phyloP scores from a whole-genome alignment of 2,113 vertebrate species.

The Melospiza melodia region DNA sequence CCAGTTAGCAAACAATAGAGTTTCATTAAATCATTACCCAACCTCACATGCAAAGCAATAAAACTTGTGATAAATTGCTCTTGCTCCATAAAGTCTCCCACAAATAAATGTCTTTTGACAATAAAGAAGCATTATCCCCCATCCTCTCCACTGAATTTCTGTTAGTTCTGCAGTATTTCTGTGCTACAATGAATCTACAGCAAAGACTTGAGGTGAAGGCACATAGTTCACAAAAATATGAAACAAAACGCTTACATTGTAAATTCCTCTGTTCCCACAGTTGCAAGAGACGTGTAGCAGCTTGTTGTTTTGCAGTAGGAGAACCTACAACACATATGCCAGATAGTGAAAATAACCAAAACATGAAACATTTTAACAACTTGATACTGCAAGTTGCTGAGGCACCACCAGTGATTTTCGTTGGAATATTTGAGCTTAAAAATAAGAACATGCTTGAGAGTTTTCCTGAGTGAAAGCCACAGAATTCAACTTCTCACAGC shows the following conservation, averaged over 20 bases:
- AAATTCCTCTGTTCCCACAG: constrained; percentile 14
- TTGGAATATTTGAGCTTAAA: not conserved
- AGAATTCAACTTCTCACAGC: not conserved
- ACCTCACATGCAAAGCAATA: constrained; percentile 9
- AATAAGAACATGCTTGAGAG: not conserved
- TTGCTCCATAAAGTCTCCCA: not conserved
- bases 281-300: not conserved
- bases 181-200: not conserved
- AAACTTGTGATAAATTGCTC: not conserved
- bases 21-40: not conserved
- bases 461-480: not conserved
- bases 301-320: not conserved
- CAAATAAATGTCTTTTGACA: not conserved
- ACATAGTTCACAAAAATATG: not conserved
- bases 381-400: not conserved
- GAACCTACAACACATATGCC: not conserved
- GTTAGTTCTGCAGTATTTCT: not conserved
- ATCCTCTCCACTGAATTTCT: not conserved
- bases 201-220: not conserved
- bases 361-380: not conserved
- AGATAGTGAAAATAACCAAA: not conserved
- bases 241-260: not conserved
- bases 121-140: not conserved
- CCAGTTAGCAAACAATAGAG: constrained; percentile 2
- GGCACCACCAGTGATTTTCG: not conserved